Evolutionary conservation across 2,797 vertebrate species (phyloP), one percentile per base, ranked within the genome.

Genomic region (Scarus forsteni): DNA sequence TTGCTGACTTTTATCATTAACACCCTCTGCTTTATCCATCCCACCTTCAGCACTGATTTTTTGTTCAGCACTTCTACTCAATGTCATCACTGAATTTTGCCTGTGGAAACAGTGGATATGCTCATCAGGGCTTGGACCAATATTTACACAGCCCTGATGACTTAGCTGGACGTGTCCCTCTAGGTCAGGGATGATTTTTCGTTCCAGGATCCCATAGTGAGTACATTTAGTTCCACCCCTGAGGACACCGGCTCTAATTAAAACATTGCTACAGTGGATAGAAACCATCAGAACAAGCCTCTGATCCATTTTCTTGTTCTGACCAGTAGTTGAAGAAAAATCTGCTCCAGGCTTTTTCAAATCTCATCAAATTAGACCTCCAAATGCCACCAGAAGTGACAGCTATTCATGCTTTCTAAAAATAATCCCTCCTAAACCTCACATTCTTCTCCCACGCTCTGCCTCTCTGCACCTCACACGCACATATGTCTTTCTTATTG

Each of bases 371-470:
- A 59, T 56, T 49, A 48, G 0, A 1, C 40, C 39, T 73, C 63
- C 50, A 76, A 72, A 84, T 66, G 49, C 57, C 72, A 75, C 60
- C 12, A 45, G 36, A 58, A 66, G 50, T 60, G 35, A 79, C 50
- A 64, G 63, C 58, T 54, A 40, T 50, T 38, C 52, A 56, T 46
- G 36, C 27, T 53, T 64, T 38, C 40, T 16, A 18, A 19, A 57
- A 77, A 81, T 39, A 70, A 51, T 64, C 36, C 18, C 38, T 54
- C 15, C 10, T 19, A 38, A 54, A 52, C 35, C 42, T 59, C 16
- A 0, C 1, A 69, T 51, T 53, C 19, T 10, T 52, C 14, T 70
- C 43, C 64, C 48, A 18, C 11, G 34, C 40, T 6, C 40, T 48
- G 14, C 11, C 44, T 53, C 54, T 11, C 36, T 39, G 48, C 6